Evolutionary conservation across 2,797 vertebrate species (phyloP).

Genomic region (Helostoma temminkii): DNA sequence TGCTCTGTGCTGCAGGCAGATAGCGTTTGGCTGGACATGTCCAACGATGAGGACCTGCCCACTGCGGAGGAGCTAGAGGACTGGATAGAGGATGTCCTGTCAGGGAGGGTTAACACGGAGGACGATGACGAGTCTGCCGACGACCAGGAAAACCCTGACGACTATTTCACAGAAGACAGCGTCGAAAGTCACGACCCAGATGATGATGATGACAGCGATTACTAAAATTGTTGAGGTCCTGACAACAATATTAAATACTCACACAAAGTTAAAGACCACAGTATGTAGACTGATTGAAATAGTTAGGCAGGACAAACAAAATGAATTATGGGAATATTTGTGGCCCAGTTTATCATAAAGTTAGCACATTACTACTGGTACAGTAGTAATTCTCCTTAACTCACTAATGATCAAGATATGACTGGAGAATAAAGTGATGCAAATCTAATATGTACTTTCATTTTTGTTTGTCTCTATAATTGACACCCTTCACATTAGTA

Average conservation of each 20-base stretch:
- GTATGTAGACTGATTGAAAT: conserved; percentile 5
- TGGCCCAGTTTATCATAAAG: conserved; percentile 21
- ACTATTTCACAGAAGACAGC: conserved; percentile 61
- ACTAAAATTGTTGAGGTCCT: conserved; percentile 21
- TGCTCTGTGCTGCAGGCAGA: conserved; percentile 86
- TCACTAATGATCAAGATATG: not conserved
- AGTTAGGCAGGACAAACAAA: conserved; percentile 10
- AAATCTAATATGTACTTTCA: no score
- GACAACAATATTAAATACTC: not conserved
- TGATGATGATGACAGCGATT: conserved; percentile 51
- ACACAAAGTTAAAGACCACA: no score
- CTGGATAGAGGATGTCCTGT: conserved; percentile 98
- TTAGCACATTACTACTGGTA: conserved; percentile 9
- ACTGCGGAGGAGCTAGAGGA: conserved; percentile 94
- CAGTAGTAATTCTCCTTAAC: conserved; percentile 16
- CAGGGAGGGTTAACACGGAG: conserved; percentile 96
- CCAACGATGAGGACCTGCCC: conserved; percentile 93
- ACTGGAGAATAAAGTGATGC: not conserved
- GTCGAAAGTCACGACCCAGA: conserved; percentile 70
- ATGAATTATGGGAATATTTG: not conserved
- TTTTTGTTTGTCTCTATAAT: not conserved
- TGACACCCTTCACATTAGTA: not conserved
- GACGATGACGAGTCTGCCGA: conserved; percentile 87
- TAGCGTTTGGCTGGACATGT: conserved; percentile 96
- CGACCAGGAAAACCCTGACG: conserved; percentile 52